Percentiles rank a stretch among this genome's conserved stretches.
Evolutionary conservation across 2,797 vertebrate species (phyloP).

Genomic region (Phyllotis vaccarum): DNA sequence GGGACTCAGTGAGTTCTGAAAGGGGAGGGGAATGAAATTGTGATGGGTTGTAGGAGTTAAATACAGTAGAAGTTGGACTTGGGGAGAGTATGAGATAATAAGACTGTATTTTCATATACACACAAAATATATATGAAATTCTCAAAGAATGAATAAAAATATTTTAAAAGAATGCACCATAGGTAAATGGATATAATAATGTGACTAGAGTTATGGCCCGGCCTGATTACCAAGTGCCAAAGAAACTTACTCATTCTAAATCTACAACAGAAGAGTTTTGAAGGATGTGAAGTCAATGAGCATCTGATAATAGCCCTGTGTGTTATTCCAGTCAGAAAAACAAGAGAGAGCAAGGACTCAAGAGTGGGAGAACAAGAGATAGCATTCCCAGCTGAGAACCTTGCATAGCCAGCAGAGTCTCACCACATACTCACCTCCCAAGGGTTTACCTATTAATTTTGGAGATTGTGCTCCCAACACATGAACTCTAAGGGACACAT

Average conservation of each 20-base stretch:
- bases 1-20: neutral
- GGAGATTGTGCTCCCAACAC: neutral
- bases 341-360: neutral
- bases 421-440: neutral
- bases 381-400: neutral
- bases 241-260: neutral
- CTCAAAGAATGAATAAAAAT: neutral
- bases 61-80: neutral
- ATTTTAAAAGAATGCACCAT: neutral
- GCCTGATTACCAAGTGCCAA: neutral
- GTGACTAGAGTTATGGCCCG: neutral
- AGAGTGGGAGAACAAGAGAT: neutral
- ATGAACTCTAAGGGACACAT: neutral
- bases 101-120: too few relatives aligned
- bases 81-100: neutral
- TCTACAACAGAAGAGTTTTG: neutral
- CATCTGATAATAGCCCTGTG: neutral
- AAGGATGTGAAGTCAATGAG: neutral
- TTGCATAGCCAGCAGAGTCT: neutral
- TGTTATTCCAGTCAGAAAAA: neutral
- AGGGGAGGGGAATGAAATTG: neutral
- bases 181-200: neutral
- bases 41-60: neutral
- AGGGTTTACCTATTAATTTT: neutral
- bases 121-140: neutral